These are phyloP conservation scores for Papilio dardanus DNA, from an alignment of 1,140 invertebrate genomes.

Conservation along the genomic window DNA sequence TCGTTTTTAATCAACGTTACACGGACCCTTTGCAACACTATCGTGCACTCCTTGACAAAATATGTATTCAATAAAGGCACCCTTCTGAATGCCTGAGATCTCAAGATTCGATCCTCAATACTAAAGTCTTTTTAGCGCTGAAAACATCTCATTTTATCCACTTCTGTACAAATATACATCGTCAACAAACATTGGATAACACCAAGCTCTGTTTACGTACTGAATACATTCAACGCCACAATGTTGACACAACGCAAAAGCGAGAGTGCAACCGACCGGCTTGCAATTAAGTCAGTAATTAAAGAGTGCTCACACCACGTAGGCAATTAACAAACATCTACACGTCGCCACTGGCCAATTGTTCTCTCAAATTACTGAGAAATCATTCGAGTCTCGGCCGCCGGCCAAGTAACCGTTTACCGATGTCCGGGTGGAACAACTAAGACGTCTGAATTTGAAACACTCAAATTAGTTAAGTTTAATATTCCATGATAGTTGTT, in stretches of 20 bases:
- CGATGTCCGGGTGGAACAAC: conserved; percentile 11
- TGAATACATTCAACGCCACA: conserved; percentile 24
- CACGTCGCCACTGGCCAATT: conserved; percentile 41
- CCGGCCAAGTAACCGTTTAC: conserved; percentile 14
- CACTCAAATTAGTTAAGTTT: conserved; percentile 20
- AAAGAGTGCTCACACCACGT: conserved; percentile 44
- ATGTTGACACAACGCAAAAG: conserved; percentile 39
- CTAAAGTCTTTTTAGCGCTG: background rate
- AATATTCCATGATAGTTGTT: background rate
- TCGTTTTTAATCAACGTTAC: conserved; percentile 34
- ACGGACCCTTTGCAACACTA: conserved; percentile 25
- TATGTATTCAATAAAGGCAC: background rate
- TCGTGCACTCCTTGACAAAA: conserved; percentile 7
- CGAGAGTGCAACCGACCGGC: conserved; percentile 43
- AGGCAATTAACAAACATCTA: conserved; percentile 45
- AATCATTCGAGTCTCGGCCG: conserved; percentile 36
- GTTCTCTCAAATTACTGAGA: conserved; percentile 41
- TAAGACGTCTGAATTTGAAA: conserved; percentile 31
- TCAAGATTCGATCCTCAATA: background rate
- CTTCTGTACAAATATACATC: background rate
- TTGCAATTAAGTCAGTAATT: conserved; percentile 46
- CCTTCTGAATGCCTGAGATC: background rate
- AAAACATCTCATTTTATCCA: conserved; percentile 13
- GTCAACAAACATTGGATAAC: background rate
- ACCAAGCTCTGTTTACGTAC: background rate